Conservation (phyloP, 2,797 vertebrate species). For the Manis pentadactyla region DNA sequence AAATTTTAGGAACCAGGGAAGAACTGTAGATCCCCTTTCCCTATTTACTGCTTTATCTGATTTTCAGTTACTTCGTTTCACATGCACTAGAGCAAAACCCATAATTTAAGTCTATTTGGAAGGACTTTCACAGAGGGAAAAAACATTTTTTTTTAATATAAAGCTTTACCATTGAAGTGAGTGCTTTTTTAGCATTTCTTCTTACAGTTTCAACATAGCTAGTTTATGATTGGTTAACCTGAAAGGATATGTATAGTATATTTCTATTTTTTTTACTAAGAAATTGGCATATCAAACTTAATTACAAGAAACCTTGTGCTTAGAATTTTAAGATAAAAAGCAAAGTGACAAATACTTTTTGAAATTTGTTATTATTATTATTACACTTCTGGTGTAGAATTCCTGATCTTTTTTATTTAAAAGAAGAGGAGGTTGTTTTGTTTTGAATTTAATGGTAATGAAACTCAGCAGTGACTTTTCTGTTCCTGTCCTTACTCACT, state of each 20-base stretch:
- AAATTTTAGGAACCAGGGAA: conserved; percentile 1
- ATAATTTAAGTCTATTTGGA: conserved; percentile 58
- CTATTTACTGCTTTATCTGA: background rate
- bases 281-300: conserved; percentile 60
- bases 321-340: conserved; percentile 72
- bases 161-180: conserved; percentile 68
- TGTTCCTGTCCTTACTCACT: conserved; percentile 39
- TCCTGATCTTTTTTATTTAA: conserved; percentile 52
- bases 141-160: conserved; percentile 14
- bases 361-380: conserved; percentile 66
- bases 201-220: conserved; percentile 54
- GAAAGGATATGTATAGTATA: conserved; percentile 60
- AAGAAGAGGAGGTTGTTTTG: background rate
- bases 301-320: conserved; percentile 60
- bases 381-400: conserved; percentile 57
- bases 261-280: conserved; percentile 68
- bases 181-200: conserved; percentile 68
- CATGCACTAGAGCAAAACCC: conserved; percentile 15
- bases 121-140: conserved; percentile 47
- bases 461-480: conserved; percentile 63
- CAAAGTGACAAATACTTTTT: conserved; percentile 63
- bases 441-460: conserved; percentile 47
- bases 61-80: conserved; percentile 43
- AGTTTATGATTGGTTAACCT: conserved; percentile 62
- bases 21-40: background rate